Conservation (phyloP, 2,888 invertebrate genomes). For the Ophion ellenae region DNA sequence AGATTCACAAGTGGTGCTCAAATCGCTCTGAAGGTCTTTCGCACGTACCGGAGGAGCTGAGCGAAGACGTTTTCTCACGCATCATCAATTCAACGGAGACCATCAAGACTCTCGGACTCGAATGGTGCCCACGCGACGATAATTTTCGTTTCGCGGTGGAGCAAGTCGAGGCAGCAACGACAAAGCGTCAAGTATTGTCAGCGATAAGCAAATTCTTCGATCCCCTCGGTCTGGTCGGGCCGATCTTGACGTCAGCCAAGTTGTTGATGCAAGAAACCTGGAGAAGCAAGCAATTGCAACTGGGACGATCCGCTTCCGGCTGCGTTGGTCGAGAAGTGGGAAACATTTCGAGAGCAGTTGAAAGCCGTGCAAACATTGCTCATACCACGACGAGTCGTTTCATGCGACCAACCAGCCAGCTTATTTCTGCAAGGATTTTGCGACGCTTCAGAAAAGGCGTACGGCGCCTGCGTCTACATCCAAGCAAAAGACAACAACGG, state of each 20-base stretch:
- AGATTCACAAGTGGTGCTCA: too few relatives aligned
- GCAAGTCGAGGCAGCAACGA: too few relatives aligned
- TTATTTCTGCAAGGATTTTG: slow-evolving; percentile 49
- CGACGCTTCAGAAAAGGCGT: slow-evolving; percentile 20
- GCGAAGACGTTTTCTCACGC: too few relatives aligned
- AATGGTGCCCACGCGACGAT: too few relatives aligned
- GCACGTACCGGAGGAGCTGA: too few relatives aligned
- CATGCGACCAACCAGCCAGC: background rate
- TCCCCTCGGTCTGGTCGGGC: slow-evolving; percentile 52
- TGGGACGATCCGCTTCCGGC: slow-evolving; percentile 48
- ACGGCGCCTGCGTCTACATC: slow-evolving; percentile 32
- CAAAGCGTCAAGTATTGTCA: slow-evolving; percentile 14
- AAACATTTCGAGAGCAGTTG: slow-evolving; percentile 27
- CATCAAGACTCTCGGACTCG: too few relatives aligned
- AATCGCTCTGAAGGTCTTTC: too few relatives aligned
- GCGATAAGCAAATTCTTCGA: slow-evolving; percentile 51
- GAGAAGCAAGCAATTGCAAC: slow-evolving; percentile 6
- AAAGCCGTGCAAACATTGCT: slow-evolving; percentile 6
- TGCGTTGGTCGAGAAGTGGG: slow-evolving; percentile 21
- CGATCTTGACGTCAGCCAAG: slow-evolving; percentile 50
- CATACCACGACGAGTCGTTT: slow-evolving; percentile 43
- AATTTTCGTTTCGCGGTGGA: too few relatives aligned
- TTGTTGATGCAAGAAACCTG: slow-evolving; percentile 59
- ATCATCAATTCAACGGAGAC: too few relatives aligned
- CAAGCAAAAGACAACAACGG: slow-evolving; percentile 3